phyloP scores from a whole-genome alignment of 2,888 invertebrate genomes.

The Carterocephalus palaemon region DNA sequence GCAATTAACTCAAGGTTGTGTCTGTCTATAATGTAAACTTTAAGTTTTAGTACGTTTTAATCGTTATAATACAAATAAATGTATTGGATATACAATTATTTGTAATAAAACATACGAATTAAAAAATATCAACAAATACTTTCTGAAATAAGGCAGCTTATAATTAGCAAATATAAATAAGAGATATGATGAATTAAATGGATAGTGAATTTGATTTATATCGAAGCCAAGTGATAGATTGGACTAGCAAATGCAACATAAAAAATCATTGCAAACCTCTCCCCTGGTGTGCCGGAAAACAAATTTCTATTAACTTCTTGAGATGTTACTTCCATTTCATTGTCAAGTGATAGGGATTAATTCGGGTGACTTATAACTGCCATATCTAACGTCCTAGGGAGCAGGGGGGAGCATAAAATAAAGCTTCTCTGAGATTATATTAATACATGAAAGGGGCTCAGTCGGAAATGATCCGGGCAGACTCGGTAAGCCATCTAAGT shows the following conservation, averaged over 20 bases:
- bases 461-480: constrained; percentile 62
- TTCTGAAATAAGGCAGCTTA: too few relatives aligned
- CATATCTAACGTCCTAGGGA: constrained; percentile 70
- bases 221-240: constrained; percentile 19
- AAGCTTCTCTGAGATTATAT: constrained; percentile 74
- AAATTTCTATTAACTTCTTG: constrained; percentile 74
- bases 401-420: constrained; percentile 66
- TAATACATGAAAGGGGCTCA: constrained; percentile 61
- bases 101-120: too few relatives aligned
- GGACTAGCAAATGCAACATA: constrained; percentile 32
- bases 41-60: constrained; percentile 19
- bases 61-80: too few relatives aligned
- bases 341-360: constrained; percentile 77
- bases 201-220: constrained; percentile 14
- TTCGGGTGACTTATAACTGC: constrained; percentile 77
- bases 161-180: background rate
- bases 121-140: too few relatives aligned
- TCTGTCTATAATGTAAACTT: constrained; percentile 23
- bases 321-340: constrained; percentile 73
- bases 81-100: too few relatives aligned
- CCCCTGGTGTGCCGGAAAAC: constrained; percentile 55
- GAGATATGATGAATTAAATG: background rate
- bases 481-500: constrained; percentile 64
- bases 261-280: constrained; percentile 51
- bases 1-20: constrained; percentile 22